Evolutionary conservation across 30 jellyfish, hydroid and myxozoan genomes (phyloP).

Genomic region (Catostylus mosaicus): DNA sequence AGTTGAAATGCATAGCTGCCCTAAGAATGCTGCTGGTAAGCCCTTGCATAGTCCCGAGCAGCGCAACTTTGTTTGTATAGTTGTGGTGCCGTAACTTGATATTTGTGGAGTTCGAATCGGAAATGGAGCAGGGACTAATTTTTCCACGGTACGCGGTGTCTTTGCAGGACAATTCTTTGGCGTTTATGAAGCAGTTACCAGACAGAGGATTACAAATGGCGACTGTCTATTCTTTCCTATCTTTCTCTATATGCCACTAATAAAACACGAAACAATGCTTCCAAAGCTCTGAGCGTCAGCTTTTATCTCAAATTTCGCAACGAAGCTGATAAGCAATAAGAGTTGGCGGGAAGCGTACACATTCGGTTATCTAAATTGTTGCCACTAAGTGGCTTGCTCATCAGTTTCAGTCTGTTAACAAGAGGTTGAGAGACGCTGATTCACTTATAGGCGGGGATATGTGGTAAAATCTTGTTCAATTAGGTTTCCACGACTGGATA

Average conservation of each 20-base stretch:
- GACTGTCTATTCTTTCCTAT: constrained; percentile 32
- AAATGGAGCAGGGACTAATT: neutral
- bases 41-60: too few relatives aligned
- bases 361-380: constrained; percentile 6
- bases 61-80: too few relatives aligned
- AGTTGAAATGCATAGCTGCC: too few relatives aligned
- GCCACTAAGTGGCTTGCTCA: constrained; percentile 18
- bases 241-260: constrained; percentile 7
- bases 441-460: constrained; percentile 46
- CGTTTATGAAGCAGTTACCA: constrained; percentile 29
- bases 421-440: neutral
- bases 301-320: constrained; percentile 28
- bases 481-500: constrained; percentile 24
- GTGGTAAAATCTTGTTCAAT: constrained; percentile 22
- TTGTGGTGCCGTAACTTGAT: constrained; percentile 1
- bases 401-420: neutral
- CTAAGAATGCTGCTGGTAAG: too few relatives aligned
- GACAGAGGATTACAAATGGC: constrained; percentile 67
- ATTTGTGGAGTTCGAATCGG: constrained; percentile 1
- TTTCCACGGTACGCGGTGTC: constrained; percentile 20
- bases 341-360: constrained; percentile 42
- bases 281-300: constrained; percentile 21
- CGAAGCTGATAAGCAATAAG: constrained; percentile 17
- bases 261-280: constrained; percentile 16
- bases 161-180: constrained; percentile 42